Conservation (phyloP, 2,888 invertebrate species). For the Hypselothyrea guttata region DNA sequence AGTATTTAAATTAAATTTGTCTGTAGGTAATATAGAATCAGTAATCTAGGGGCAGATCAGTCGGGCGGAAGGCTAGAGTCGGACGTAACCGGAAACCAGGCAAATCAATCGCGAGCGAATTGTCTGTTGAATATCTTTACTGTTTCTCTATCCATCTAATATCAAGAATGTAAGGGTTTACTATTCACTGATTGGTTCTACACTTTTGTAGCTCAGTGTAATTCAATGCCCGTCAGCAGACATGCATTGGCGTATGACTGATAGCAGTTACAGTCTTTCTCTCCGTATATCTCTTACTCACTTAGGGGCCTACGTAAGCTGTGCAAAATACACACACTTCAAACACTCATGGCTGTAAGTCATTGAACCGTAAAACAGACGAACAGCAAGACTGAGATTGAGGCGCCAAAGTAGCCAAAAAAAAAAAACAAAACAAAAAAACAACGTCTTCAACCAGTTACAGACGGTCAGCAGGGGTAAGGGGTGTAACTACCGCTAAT, state of each 20-base stretch:
- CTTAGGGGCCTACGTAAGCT: constrained; percentile 49
- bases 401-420: constrained; percentile 25
- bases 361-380: constrained; percentile 60
- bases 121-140: too few species aligned
- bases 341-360: constrained; percentile 45
- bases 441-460: constrained; percentile 24
- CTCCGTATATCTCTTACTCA: background rate
- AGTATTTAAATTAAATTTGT: too few species aligned
- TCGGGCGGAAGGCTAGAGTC: too few species aligned
- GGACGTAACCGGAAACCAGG: too few species aligned
- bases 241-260: constrained; percentile 72
- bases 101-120: too few species aligned
- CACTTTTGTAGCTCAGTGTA: constrained; percentile 48
- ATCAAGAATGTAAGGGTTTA: too few species aligned
- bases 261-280: constrained; percentile 58
- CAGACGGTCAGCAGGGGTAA: background rate
- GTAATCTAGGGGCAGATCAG: too few species aligned
- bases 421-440: constrained; percentile 12
- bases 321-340: constrained; percentile 20
- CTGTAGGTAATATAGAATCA: too few species aligned
- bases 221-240: constrained; percentile 53
- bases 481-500: constrained; percentile 35
- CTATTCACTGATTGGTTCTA: too few species aligned
- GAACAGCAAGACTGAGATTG: constrained; percentile 27
- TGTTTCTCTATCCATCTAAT: too few species aligned